Base-by-base conservation (phyloP, 1,140 invertebrate genomes). In the Copidosoma floridanum region DNA sequence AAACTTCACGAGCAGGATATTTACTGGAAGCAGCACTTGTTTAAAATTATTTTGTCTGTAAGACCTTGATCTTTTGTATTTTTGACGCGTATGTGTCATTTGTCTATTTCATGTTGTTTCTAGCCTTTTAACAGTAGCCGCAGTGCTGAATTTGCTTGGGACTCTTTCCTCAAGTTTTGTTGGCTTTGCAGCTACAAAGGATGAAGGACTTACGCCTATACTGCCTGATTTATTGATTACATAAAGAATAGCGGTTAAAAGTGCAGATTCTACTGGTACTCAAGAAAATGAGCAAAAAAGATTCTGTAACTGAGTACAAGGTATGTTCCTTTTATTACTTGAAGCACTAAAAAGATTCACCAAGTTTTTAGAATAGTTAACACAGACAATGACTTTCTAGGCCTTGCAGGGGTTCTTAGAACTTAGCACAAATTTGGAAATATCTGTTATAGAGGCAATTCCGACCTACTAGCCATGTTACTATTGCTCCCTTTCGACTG, bases 241-340 rank as follows among this genome's bases (percentile, higher is more conserved):
- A 47, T 85, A 86, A 53, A 81, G 83, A 43, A 70, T 84, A 40
- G 85, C 86, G 61, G 75, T 78, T 55, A 78, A 81, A 4, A 81
- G 77, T 57, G 76, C 89, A n/a, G 83, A 85, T 69, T 76, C 82
- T 16, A 68, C 68, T 90, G 7, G 81, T 86, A 24, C 74, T 91
- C n/a, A 88, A 88, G 57, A 90, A 90, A 79, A 84, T 95, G 78
- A 85, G 84, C 21, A 96, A 96, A 74, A 93, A 91, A 73, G 92
- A 95, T 85, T 77, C 85, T 3, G 88, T 86, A 1, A 96, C 93
- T 4, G 94, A 92, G 77, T 83, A 89, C 32, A 95, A 94, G 82
- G 89, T 90, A 74, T 14, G 35, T 7, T 43, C 29, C 6, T n/a
- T n/a, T n/a, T n/a, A n/a, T n/a, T 59, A 12, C 48, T n/a, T 27